Evolutionary conservation across 2,113 vertebrate genomes (phyloP).

Genomic region (Brienomyrus longianalis): DNA sequence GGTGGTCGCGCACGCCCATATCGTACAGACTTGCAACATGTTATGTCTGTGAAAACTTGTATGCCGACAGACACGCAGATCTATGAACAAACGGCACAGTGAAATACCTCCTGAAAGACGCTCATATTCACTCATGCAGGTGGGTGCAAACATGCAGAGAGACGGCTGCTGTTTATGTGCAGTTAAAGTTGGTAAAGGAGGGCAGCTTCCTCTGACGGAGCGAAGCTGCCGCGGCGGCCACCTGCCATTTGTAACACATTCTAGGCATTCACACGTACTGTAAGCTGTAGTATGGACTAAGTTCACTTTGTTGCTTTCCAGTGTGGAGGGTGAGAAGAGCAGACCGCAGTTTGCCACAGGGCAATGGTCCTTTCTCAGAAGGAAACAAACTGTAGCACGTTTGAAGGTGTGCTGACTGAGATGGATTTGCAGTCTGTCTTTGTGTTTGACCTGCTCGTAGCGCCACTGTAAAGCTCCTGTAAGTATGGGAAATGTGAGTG

Average conservation of each 20-base stretch:
- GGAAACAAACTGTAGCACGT: neutral
- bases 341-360: neutral
- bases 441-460: neutral
- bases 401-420: neutral
- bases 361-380: neutral
- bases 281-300: neutral
- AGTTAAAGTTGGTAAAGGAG: neutral
- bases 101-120: neutral
- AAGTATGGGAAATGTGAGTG: neutral
- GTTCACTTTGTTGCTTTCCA: slow-evolving; percentile 24
- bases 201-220: neutral
- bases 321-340: slow-evolving; percentile 35
- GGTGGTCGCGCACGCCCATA: neutral
- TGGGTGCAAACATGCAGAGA: neutral
- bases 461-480: slow-evolving; percentile 2
- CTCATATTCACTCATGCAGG: neutral
- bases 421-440: neutral
- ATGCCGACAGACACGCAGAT: neutral
- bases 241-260: slow-evolving; percentile 9
- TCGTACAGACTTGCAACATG: neutral
- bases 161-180: neutral
- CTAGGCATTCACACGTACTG: slow-evolving; percentile 10
- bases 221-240: neutral
- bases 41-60: neutral
- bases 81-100: neutral